Evolutionary conservation across 2,888 invertebrate species (phyloP).

Genomic region (Apeira syringaria): DNA sequence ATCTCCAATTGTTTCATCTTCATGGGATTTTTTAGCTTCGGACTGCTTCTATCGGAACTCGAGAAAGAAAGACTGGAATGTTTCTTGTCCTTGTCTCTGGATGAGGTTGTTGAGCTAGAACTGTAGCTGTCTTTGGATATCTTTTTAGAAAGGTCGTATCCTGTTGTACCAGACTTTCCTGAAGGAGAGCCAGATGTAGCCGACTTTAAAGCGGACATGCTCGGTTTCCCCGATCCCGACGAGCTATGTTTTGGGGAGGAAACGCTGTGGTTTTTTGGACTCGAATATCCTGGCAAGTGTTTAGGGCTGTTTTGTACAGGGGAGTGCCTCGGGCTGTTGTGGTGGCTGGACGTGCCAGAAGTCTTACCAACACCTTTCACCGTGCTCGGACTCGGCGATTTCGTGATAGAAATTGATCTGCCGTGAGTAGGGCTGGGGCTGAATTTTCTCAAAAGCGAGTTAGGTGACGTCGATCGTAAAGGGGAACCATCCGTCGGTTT

Average conservation of each 20-base stretch:
- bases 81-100: slow-evolving; percentile 83
- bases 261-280: slow-evolving; percentile 91
- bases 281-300: slow-evolving; percentile 87
- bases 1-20: slow-evolving; percentile 88
- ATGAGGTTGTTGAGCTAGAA: slow-evolving; percentile 65
- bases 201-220: slow-evolving; percentile 94
- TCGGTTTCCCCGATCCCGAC: slow-evolving; percentile 92
- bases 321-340: slow-evolving; percentile 89
- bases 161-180: slow-evolving; percentile 82
- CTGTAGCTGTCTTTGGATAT: slow-evolving; percentile 75
- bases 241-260: slow-evolving; percentile 91
- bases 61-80: slow-evolving; percentile 77
- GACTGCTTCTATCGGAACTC: slow-evolving; percentile 84
- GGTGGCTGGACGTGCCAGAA: slow-evolving; percentile 79
- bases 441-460: slow-evolving; percentile 87
- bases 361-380: slow-evolving; percentile 72
- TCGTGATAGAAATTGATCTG: slow-evolving; percentile 85
- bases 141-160: slow-evolving; percentile 82
- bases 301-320: slow-evolving; percentile 91
- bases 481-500: slow-evolving; percentile 87
- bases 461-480: slow-evolving; percentile 86
- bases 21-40: slow-evolving; percentile 86
- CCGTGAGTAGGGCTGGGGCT: slow-evolving; percentile 89
- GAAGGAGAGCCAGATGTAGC: slow-evolving; percentile 88
- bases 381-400: slow-evolving; percentile 80